These are phyloP conservation scores for Prenolepis imparis DNA, from an alignment of 2,888 invertebrate genomes.

Conservation along the genomic window DNA sequence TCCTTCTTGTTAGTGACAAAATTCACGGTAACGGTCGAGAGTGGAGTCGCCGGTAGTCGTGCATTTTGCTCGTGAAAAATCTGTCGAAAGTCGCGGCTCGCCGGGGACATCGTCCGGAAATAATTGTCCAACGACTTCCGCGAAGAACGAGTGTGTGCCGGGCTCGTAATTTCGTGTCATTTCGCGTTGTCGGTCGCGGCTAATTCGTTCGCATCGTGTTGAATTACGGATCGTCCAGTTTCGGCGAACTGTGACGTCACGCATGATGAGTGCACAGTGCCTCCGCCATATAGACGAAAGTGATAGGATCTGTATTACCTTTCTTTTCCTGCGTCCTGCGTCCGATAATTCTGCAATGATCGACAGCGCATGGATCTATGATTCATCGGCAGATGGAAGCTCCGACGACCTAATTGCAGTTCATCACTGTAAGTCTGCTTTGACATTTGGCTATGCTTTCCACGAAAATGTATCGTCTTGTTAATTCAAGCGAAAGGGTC, in stretches of 20 bases:
- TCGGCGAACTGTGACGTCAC: constrained; percentile 1
- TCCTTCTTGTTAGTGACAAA: too few species aligned
- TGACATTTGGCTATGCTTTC: not conserved
- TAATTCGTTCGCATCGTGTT: not conserved
- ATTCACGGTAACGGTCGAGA: too few species aligned
- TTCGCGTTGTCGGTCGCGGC: not conserved
- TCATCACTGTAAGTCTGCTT: constrained; percentile 9
- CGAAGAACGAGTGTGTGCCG: not conserved
- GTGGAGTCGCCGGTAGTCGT: too few species aligned
- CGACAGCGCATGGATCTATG: not conserved
- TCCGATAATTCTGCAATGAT: not conserved
- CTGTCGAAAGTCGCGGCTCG: not conserved
- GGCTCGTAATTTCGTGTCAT: not conserved
- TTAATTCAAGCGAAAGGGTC: not conserved
- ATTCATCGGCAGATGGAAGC: not conserved
- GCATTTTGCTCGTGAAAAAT: not conserved
- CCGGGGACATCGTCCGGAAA: not conserved
- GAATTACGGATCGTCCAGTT: not conserved
- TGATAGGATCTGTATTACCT: not conserved
- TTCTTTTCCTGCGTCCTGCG: too few species aligned
- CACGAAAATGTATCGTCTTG: not conserved
- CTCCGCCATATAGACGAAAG: not conserved
- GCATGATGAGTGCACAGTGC: not conserved
- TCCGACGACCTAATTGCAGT: not conserved
- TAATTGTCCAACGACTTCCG: not conserved